These are phyloP conservation scores for Scrobipalpa atriplicella DNA, from an alignment of 2,888 invertebrate genomes.

Conservation along the genomic window DNA sequence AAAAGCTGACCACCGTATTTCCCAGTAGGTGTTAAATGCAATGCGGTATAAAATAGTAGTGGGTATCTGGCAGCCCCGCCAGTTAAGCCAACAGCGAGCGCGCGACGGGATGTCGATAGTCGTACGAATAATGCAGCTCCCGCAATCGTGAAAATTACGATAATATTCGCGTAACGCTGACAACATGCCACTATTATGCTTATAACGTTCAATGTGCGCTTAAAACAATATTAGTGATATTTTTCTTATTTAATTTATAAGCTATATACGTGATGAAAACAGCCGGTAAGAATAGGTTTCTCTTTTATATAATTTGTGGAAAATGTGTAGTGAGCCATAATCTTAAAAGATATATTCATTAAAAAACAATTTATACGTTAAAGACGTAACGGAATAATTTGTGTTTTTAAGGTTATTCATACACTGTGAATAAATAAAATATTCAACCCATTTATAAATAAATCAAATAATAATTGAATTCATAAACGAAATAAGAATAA, in stretches of 20 bases:
- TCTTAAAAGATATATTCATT: not conserved
- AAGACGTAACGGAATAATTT: conserved; percentile 34
- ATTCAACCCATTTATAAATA: conserved; percentile 43
- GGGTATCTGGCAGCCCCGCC: conserved; percentile 49
- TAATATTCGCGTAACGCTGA: conserved; percentile 49
- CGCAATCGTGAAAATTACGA: conserved; percentile 53
- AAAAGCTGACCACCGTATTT: no score
- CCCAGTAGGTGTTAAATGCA: conserved; percentile 27
- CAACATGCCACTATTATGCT: conserved; percentile 61
- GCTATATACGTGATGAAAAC: conserved; percentile 39
- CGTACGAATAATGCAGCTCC: conserved; percentile 55
- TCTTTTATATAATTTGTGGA: conserved; percentile 35
- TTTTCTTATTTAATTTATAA: conserved; percentile 34
- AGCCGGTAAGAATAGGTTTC: conserved; percentile 41
- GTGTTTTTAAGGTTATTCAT: conserved; percentile 26
- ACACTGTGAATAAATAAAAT: conserved; percentile 33
- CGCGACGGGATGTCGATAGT: conserved; percentile 54
- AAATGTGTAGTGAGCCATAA: conserved; percentile 28
- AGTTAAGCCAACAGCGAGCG: conserved; percentile 59
- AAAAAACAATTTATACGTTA: not conserved
- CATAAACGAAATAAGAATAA: not conserved
- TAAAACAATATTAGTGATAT: conserved; percentile 33
- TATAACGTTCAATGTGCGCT: conserved; percentile 63
- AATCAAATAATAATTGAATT: conserved; percentile 20
- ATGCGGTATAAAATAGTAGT: conserved; percentile 40